Evolutionary conservation across 2,797 vertebrate genomes (phyloP).

Genomic region (Otolemur crassicaudatus): DNA sequence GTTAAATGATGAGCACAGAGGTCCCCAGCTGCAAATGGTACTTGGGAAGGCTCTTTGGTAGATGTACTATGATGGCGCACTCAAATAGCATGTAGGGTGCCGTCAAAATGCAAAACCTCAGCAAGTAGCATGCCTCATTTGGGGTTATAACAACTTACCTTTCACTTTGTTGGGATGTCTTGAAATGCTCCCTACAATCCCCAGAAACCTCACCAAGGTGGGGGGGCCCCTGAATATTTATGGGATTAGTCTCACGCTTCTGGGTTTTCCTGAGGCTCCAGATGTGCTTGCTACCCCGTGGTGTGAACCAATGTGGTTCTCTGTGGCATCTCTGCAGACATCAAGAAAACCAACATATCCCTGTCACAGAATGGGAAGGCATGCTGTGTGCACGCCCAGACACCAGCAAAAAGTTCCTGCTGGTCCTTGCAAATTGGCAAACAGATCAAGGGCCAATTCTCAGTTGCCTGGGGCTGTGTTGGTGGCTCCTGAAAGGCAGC

Average conservation of each 20-base stretch:
- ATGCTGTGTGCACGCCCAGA: not conserved
- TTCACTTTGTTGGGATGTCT: not conserved
- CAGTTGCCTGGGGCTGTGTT: not conserved
- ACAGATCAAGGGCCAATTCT: not conserved
- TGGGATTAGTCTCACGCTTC: not conserved
- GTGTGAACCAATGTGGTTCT: fast-evolving
- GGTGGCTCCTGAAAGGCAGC: not conserved
- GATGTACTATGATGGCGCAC: not conserved
- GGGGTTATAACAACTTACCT: too few relatives aligned
- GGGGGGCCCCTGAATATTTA: not conserved
- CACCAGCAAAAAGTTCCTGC: not conserved
- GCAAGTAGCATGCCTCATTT: not conserved
- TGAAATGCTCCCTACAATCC: not conserved
- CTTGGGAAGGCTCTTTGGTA: not conserved
- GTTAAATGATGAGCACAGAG: not conserved
- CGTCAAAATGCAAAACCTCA: not conserved
- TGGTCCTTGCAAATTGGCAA: not conserved
- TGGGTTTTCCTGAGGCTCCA: not conserved
- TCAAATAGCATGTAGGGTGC: not conserved
- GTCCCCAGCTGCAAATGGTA: too few relatives aligned
- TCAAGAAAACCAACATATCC: not conserved
- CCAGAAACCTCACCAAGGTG: not conserved
- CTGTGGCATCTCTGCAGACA: not conserved
- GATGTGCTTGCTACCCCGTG: fast-evolving
- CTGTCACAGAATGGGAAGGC: not conserved